These are phyloP conservation scores for Periplaneta americana DNA, from an alignment of 1,140 invertebrate species.

Conservation along the genomic window DNA sequence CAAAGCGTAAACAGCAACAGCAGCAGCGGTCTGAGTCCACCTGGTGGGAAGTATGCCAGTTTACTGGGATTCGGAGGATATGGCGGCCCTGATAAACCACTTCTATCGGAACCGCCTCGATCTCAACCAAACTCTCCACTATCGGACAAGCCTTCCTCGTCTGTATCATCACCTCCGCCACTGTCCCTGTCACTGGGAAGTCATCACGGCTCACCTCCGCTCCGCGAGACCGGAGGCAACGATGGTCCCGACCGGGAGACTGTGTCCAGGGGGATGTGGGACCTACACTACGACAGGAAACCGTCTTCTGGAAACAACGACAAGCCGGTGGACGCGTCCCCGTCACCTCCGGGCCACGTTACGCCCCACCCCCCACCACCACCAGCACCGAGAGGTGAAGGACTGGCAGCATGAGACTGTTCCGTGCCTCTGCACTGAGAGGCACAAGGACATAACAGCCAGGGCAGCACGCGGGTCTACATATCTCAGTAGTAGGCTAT, in stretches of 20 bases:
- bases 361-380: slow-evolving; percentile 34
- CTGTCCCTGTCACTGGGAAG: background rate
- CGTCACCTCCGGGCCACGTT: slow-evolving; percentile 28
- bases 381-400: slow-evolving; percentile 41
- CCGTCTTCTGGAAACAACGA: slow-evolving; percentile 14
- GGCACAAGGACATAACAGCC: background rate
- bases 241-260: background rate
- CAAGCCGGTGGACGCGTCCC: slow-evolving; percentile 33
- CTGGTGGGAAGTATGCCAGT: slow-evolving; percentile 41
- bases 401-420: slow-evolving; percentile 38
- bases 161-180: slow-evolving; percentile 1
- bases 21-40: slow-evolving; percentile 26
- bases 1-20: slow-evolving; percentile 43
- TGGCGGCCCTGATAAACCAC: slow-evolving; percentile 25
- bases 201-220: background rate
- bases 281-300: slow-evolving; percentile 26
- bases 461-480: no score
- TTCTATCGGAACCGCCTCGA: background rate
- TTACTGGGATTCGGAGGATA: slow-evolving; percentile 32
- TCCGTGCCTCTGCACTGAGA: background rate
- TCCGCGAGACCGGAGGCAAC: background rate
- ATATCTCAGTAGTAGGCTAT: background rate
- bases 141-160: slow-evolving; percentile 14
- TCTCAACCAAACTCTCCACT: slow-evolving; percentile 16
- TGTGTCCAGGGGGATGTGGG: slow-evolving; percentile 27